These are phyloP conservation scores for Pseudonaja textilis DNA, from an alignment of 2,113 vertebrate species.

Conservation along the genomic window DNA sequence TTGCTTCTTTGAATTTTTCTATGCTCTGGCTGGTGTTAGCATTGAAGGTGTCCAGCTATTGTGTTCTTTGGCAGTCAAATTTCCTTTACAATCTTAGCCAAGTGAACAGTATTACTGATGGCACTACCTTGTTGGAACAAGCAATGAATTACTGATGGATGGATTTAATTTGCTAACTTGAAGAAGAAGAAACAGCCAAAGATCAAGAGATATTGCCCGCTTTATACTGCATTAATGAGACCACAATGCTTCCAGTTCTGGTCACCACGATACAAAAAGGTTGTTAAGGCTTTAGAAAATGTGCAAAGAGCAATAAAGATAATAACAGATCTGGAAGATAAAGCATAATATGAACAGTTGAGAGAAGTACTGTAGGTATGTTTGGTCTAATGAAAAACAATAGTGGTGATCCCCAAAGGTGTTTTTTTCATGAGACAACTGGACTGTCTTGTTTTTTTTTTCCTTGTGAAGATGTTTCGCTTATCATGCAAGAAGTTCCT, in stretches of 20 bases:
- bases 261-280: neutral
- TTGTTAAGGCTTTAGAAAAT: neutral
- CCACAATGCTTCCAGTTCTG: neutral
- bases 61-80: neutral
- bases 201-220: neutral
- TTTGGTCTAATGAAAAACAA: neutral
- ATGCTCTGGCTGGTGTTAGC: neutral
- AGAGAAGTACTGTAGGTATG: neutral
- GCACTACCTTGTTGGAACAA: slow-evolving; percentile 33
- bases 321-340: neutral
- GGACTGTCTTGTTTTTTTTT: too few relatives aligned
- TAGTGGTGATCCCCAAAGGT: too few relatives aligned
- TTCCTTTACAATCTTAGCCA: slow-evolving; percentile 37
- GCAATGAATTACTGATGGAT: slow-evolving; percentile 44
- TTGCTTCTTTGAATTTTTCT: neutral
- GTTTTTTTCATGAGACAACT: too few relatives aligned
- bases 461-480: too few relatives aligned
- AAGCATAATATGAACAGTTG: neutral
- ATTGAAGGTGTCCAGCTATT: neutral
- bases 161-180: slow-evolving; percentile 28
- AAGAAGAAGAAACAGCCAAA: neutral
- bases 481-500: too few relatives aligned
- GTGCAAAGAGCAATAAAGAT: neutral
- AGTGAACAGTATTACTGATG: slow-evolving; percentile 62
- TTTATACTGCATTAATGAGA: neutral